Base-by-base conservation (phyloP, 2,113 vertebrate species). In the Corythornis madagascariensis region DNA sequence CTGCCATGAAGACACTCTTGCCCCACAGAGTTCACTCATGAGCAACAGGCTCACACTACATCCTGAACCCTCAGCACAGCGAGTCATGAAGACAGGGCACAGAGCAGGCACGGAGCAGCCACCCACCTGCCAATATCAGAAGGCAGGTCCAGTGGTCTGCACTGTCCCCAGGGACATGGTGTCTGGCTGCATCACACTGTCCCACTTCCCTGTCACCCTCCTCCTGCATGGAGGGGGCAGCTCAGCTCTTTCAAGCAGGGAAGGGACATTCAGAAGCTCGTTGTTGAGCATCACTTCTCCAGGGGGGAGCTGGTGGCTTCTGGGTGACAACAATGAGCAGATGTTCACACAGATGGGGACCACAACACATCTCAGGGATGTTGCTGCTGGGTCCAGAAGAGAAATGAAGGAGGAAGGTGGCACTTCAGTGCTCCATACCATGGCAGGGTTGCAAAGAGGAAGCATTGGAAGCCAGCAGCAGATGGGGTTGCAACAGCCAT, bases 401-500 rank as follows among this genome's bases (percentile, higher is more conserved):
- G 29, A 57, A 86, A 21, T 2, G 2, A 26, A 72, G 87, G 24
- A 71, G 42, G 64, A 48, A 57, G 56, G 26, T 1, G 11, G 16
- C 5, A 18, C 7, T 48, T 40, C 0, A 1, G 56, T 4, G 19
- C 42, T 38, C 24, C 3, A 14, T 2, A 3, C 2, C 3, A 13
- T 0, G 1, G 28, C 5, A 3, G 29, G 38, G 64, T 64, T 64
- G 73, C 43, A 28, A 78, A 69, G 15, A 69, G 88, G 88, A 90
- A 90, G 24, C 0, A 0, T 33, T 31, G n/a, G 91, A 67, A 61
- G 61, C 25, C 35, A 83, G 18, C 13, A 64, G 16, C 60, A 7
- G 48, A 10, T 10, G 0, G 0, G 42, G 25, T 33, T 48, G 73
- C 18, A 35, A 65, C 1, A 0, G 18, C 38, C 1, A 0, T 38